phyloP scores from a whole-genome alignment of 2,797 vertebrate species.

The Argyrosomus regius region DNA sequence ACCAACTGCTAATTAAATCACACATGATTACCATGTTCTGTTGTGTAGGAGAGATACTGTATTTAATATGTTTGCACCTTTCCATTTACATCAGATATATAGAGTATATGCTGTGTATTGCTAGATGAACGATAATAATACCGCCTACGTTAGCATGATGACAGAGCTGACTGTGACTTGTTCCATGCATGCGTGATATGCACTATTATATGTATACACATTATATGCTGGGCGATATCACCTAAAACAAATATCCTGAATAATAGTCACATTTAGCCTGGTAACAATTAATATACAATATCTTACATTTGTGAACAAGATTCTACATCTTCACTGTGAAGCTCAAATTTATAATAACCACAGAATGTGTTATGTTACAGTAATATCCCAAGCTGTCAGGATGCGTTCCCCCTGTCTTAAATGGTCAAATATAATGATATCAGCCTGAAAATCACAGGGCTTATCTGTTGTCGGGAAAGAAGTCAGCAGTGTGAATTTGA shows the following conservation, averaged over 20 bases:
- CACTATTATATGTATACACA: background rate
- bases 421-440: no score
- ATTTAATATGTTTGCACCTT: constrained; percentile 3
- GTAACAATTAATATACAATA: background rate
- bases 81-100: constrained; percentile 6
- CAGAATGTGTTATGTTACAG: background rate
- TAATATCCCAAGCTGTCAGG: no score
- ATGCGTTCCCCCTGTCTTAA: no score
- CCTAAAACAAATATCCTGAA: background rate
- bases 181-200: background rate
- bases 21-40: constrained; percentile 25
- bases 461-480: no score
- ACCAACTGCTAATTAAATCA: constrained; percentile 65
- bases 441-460: no score
- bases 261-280: background rate
- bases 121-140: constrained; percentile 3
- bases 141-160: background rate
- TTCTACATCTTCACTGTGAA: background rate
- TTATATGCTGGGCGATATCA: background rate
- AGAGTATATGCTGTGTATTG: background rate
- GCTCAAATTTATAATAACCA: background rate
- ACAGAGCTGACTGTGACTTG: background rate
- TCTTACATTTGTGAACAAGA: background rate
- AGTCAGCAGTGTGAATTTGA: no score
- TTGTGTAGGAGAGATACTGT: constrained; percentile 8